Evolutionary conservation across 2,888 invertebrate genomes (phyloP), one percentile per base, ranked within the genome.

Genomic region (Psylliodes chrysocephalus): DNA sequence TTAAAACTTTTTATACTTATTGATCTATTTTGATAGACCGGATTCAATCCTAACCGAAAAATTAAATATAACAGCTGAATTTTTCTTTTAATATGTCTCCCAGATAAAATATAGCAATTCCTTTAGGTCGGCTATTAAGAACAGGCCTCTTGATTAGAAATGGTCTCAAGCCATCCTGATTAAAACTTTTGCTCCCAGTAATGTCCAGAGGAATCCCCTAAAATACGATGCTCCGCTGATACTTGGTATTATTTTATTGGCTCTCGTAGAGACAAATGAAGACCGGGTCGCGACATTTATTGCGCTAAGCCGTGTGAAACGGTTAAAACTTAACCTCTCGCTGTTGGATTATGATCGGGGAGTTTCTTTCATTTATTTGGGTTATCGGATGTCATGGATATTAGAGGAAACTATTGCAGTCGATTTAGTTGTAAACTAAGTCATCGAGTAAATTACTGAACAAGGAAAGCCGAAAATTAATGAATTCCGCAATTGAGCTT

Each of bases 221-320:
- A 78, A 77, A 78, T 77, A 71, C 76, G 74, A 72, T 73, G 75
- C 76, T 77, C 19, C 75, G 77, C 75, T 76, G 76, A 78, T 77
- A 77, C 79, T 81, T 74, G 74, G 78, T 77, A 81, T 82, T 80
- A 82, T 82, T 83, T 82, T 82, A 82, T 83, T 81, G 81, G 81
- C 77, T 76, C 82, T 82, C 76, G 64, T 70, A 73, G 80, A 82
- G 82, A 83, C 81, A 82, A 82, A 83, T 82, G 82, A 79, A 81
- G 79, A 78, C 75, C 80, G 79, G 82, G 82, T 83, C 82, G 77
- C 81, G 83, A 82, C 83, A 81, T 81, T 82, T 82, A 82, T 79
- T 79, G 78, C 77, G 69, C 60, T 55, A 67, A 68, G 63, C 63
- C 62, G 62, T 52, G 62, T 52, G 30, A 60, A 60, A 63, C 49